phyloP scores from a whole-genome alignment of 2,797 vertebrate genomes.

The Lepidocolaptes lacrymiger region DNA sequence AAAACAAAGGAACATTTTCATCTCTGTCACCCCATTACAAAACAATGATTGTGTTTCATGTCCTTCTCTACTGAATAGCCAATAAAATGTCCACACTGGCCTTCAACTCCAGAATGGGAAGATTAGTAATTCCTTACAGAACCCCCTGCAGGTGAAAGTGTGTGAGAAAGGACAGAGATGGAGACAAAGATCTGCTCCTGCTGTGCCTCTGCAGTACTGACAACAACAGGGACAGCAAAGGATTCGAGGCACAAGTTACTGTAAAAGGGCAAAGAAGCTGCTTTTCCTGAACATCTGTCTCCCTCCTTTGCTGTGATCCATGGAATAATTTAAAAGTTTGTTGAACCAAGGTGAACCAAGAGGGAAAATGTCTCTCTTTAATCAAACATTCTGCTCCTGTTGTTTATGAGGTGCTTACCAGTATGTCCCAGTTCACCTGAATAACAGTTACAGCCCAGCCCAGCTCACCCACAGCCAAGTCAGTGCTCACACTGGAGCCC shows the following conservation, averaged over 20 bases:
- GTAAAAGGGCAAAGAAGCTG: background rate
- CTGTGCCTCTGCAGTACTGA: background rate
- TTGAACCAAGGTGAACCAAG: background rate
- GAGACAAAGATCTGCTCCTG: background rate
- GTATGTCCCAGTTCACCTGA: background rate
- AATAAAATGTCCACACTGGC: background rate
- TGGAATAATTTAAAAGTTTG: background rate
- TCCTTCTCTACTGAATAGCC: background rate
- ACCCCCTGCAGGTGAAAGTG: background rate
- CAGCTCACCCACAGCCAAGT: background rate
- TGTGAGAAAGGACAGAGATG: background rate
- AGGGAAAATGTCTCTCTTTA: background rate
- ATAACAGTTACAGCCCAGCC: background rate
- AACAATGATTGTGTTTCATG: background rate
- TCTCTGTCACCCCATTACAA: background rate
- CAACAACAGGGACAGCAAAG: background rate
- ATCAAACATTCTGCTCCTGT: background rate
- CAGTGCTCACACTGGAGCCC: background rate
- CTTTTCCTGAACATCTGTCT: background rate
- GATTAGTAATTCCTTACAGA: background rate
- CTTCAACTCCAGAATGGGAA: background rate
- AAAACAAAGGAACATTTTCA: background rate
- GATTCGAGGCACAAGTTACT: background rate
- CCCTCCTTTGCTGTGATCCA: background rate
- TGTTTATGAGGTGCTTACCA: background rate